Evolutionary conservation across 2,888 invertebrate genomes (phyloP).

Genomic region (Diarsia mendica): DNA sequence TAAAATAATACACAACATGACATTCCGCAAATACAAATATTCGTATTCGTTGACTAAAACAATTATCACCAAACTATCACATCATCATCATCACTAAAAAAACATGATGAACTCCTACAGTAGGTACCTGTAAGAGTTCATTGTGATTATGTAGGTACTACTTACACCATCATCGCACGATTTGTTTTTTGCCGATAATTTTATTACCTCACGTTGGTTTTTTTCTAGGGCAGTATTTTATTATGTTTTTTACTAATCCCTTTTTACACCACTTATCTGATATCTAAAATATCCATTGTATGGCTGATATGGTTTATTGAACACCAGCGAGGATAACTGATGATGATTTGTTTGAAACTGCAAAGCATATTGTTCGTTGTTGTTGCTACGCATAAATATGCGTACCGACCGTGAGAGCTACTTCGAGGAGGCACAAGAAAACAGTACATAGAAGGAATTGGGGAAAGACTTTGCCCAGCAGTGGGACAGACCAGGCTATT

Average conservation of each 20-base stretch:
- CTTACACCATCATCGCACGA: conserved; percentile 44
- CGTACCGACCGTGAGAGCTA: too few species aligned
- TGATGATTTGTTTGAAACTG: too few species aligned
- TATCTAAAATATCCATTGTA: not conserved
- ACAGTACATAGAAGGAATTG: too few species aligned
- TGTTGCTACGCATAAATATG: too few species aligned
- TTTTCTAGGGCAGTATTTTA: not conserved
- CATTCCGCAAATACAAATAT: not conserved
- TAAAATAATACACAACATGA: not conserved
- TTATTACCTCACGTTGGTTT: conserved; percentile 32
- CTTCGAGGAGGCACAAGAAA: too few species aligned
- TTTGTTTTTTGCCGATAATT: conserved; percentile 41
- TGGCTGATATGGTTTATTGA: not conserved
- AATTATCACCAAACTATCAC: too few species aligned
- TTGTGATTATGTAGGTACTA: conserved; percentile 36
- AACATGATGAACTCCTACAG: not conserved
- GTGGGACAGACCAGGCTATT: too few species aligned
- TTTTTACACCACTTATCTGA: not conserved
- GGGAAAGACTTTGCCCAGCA: too few species aligned
- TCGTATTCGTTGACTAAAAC: not conserved
- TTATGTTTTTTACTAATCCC: conserved; percentile 6
- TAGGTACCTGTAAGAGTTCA: conserved; percentile 33
- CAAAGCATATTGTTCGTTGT: too few species aligned
- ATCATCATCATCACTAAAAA: not conserved
- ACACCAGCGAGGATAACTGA: not conserved